These are phyloP conservation scores for Poeciliopsis presidionis DNA, from an alignment of 2,797 vertebrate species.

Conservation along the genomic window DNA sequence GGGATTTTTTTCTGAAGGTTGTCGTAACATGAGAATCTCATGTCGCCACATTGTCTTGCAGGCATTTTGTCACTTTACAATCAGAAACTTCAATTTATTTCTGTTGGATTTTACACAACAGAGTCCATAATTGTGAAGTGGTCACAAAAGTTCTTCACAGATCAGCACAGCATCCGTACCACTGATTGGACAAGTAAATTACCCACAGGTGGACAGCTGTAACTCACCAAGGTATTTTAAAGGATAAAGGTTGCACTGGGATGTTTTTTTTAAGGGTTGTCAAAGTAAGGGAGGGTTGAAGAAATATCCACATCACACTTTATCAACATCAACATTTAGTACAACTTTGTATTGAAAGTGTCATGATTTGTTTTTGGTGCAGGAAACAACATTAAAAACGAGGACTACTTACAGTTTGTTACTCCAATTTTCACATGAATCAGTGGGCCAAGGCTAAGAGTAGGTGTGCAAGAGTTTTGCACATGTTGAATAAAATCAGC, in stretches of 20 bases:
- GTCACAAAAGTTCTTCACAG: neutral
- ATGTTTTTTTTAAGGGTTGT: neutral
- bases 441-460: neutral
- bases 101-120: neutral
- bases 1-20: neutral
- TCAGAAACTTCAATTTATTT: neutral
- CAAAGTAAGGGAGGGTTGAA: neutral
- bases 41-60: neutral
- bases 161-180: neutral
- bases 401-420: neutral
- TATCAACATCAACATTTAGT: too few relatives aligned
- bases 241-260: too few relatives aligned
- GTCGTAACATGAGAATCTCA: neutral
- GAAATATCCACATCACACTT: neutral
- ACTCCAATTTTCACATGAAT: neutral
- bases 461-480: slow-evolving; percentile 1
- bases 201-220: too few relatives aligned
- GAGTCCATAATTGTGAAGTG: neutral
- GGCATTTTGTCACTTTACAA: neutral
- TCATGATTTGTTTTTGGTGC: neutral
- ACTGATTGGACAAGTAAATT: neutral
- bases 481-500: neutral
- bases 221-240: too few relatives aligned
- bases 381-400: neutral
- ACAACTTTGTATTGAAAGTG: neutral